Conservation (phyloP, 1,140 invertebrate genomes). For the Scaptomyza montana region DNA sequence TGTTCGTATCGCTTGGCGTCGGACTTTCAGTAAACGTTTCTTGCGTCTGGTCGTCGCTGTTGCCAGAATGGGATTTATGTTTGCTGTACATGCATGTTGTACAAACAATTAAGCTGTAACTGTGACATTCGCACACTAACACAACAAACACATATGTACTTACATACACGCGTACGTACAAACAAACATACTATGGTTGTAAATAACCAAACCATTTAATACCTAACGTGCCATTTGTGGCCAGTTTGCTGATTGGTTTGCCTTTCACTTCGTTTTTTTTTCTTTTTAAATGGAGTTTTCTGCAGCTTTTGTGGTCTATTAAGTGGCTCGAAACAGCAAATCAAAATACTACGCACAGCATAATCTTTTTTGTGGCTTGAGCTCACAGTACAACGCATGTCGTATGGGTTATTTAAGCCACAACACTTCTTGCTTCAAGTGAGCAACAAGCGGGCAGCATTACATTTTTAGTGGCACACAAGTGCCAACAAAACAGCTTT, state of each 20-base stretch:
- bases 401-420: conserved; percentile 50
- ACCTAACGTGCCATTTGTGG: conserved; percentile 81
- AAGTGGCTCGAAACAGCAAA: conserved; percentile 72
- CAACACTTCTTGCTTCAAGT: conserved; percentile 50
- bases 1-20: conserved; percentile 47
- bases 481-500: conserved; percentile 53
- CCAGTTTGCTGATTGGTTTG: conserved; percentile 61
- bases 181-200: background rate
- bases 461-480: conserved; percentile 39
- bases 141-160: background rate
- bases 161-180: too few relatives aligned
- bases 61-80: conserved; percentile 70
- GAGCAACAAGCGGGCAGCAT: conserved; percentile 63
- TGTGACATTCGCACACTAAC: conserved; percentile 45
- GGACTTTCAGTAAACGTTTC: conserved; percentile 42
- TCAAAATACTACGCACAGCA: conserved; percentile 60
- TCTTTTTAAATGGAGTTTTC: conserved; percentile 54
- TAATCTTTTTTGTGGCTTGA: conserved; percentile 70
- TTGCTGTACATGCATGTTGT: conserved; percentile 79
- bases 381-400: conserved; percentile 26
- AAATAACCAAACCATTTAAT: conserved; percentile 68
- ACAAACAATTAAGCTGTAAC: conserved; percentile 80
- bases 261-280: conserved; percentile 39
- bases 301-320: conserved; percentile 79
- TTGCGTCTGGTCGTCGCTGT: conserved; percentile 9